A percentile compares a stretch with the other conserved stretches of the same genome.
Evolutionary conservation across 2,797 vertebrate genomes (phyloP).

Genomic region (Enoplosus armatus): DNA sequence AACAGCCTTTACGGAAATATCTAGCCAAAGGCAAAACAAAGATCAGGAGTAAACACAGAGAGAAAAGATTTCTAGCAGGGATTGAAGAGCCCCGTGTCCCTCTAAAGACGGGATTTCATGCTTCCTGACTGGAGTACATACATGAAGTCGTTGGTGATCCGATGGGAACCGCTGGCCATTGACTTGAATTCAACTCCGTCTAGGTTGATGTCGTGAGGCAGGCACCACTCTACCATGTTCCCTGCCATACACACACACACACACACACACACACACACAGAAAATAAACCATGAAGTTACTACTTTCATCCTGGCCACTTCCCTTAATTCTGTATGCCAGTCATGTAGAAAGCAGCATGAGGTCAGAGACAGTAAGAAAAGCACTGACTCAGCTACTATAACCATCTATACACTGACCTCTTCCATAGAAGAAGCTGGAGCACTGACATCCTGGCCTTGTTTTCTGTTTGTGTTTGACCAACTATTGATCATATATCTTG

Average conservation of each 20-base stretch:
- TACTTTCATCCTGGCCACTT: slow-evolving; percentile 62
- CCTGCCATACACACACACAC: slow-evolving; percentile 81
- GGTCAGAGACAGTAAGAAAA: slow-evolving; percentile 39
- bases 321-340: slow-evolving; percentile 40
- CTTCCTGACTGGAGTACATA: slow-evolving; percentile 72
- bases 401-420: neutral
- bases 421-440: neutral
- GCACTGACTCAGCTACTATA: slow-evolving; percentile 59
- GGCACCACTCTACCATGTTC: slow-evolving; percentile 98
- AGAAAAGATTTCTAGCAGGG: neutral
- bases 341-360: slow-evolving; percentile 13
- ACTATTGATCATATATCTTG: neutral
- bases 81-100: fast-evolving
- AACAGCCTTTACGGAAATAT: slow-evolving; percentile 97
- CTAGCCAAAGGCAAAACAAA: slow-evolving; percentile 73
- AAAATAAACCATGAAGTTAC: slow-evolving; percentile 10
- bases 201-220: slow-evolving; percentile 95
- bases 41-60: slow-evolving; percentile 6
- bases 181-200: slow-evolving; percentile 99
- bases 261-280: slow-evolving; percentile 19
- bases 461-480: neutral
- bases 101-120: neutral
- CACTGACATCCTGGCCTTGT: neutral
- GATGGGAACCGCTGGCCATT: slow-evolving; percentile 98
- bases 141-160: slow-evolving; percentile 98